Evolutionary conservation across 2,797 vertebrate genomes (phyloP).

Genomic region (Lithobates pipiens): DNA sequence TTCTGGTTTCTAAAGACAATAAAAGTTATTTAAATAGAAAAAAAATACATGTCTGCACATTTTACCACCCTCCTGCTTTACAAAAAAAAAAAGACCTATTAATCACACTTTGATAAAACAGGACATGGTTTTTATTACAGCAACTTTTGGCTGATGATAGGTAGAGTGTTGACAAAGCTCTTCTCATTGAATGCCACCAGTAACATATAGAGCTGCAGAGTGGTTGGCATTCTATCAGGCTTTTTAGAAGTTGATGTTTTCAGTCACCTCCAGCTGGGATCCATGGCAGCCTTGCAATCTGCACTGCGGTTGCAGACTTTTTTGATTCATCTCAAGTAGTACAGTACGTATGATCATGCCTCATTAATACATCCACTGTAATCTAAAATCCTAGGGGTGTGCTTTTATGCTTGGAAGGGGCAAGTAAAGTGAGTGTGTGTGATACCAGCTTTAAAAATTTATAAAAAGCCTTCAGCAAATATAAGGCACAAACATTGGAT

Average conservation of each 20-base stretch:
- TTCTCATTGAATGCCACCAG: not conserved
- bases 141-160: not conserved
- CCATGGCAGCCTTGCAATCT: conserved; percentile 39
- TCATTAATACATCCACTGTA: conserved; percentile 29
- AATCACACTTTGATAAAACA: not conserved
- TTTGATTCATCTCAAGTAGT: conserved; percentile 53
- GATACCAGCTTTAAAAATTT: not conserved
- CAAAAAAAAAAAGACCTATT: not conserved
- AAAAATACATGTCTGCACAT: not conserved
- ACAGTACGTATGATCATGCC: conserved; percentile 33
- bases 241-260: conserved; percentile 53
- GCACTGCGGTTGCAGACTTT: conserved; percentile 41
- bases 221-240: conserved; percentile 41
- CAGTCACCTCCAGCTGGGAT: conserved; percentile 53
- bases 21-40: too few species aligned
- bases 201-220: conserved; percentile 21
- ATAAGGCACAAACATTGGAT: not conserved
- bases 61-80: not conserved
- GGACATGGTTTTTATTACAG: conserved; percentile 7
- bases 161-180: conserved; percentile 21
- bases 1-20: too few species aligned
- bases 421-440: not conserved
- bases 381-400: conserved; percentile 5
- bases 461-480: too few species aligned
- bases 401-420: conserved; percentile 14